These are phyloP conservation scores for Dipodomys merriami DNA, from an alignment of 2,113 vertebrate species.

Conservation along the genomic window DNA sequence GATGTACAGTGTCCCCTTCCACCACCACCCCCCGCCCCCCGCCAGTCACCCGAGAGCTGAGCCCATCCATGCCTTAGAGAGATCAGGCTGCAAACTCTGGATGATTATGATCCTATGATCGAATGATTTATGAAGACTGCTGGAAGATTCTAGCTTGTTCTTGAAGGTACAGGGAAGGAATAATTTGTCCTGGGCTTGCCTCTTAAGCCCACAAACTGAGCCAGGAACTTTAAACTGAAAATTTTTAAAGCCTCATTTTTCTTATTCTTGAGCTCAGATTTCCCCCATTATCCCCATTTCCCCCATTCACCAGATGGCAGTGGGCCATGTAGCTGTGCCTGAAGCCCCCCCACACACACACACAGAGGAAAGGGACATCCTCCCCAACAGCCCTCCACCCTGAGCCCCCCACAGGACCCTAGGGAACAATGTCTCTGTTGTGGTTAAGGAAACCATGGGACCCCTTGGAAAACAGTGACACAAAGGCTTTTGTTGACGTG, in stretches of 20 bases:
- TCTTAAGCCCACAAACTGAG: not conserved
- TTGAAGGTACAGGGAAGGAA: not conserved
- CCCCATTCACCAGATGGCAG: no score
- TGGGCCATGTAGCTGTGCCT: no score
- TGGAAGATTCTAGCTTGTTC: not conserved
- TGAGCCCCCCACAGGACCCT: conserved; percentile 6
- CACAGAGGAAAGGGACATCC: not conserved
- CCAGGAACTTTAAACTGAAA: not conserved
- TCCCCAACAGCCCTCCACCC: not conserved
- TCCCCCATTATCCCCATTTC: no score
- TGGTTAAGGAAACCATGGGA: not conserved
- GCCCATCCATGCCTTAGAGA: no score
- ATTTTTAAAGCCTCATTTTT: no score
- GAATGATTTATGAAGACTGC: accelerated
- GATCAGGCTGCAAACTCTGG: not conserved
- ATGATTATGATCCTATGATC: not conserved
- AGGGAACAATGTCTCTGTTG: no score
- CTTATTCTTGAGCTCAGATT: no score
- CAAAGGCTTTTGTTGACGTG: not conserved
- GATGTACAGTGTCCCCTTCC: no score
- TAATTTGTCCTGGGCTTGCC: not conserved
- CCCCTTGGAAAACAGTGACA: not conserved
- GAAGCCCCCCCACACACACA: no score
- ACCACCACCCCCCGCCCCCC: no score
- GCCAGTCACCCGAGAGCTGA: no score